Evolutionary conservation across 2,797 vertebrate genomes (phyloP), one percentile per base, ranked within the genome.

Genomic region (Clarias pachynema): DNA sequence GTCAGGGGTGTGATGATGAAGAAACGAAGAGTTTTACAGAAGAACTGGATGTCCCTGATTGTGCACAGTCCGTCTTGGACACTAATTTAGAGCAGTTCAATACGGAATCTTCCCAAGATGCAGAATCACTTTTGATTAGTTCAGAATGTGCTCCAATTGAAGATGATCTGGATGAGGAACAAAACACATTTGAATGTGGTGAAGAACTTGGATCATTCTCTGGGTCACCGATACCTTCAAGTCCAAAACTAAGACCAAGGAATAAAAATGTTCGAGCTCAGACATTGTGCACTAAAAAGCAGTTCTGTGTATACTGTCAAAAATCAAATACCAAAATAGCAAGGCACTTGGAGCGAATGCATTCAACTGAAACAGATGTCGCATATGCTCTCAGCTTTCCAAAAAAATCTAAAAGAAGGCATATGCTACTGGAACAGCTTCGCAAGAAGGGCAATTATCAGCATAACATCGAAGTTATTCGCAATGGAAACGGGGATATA

Each of bases 391-490:
- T 88, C 5, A 88, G 87, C 73, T 89, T 86, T 44, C 80, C 85
- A 3, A 85, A 85, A 56, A 24, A 66, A 24, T 89, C 85, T 34
- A 82, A 86, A 68, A 66, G 37, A 20, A 77, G 86, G 40, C 66
- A 29, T 7, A 40, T 77, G 44, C 73, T 84, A 8, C 74, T 88
- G 16, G 78, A 86, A 37, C n/a, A 84, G 63, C 37, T 90, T n/a
- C 68, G 80, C 22, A 90, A 89, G 22, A 86, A 84, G 72, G 89
- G 89, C 22, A 86, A 86, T 68, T 87, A 84, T 31, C 37, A 85
- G 26, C 87, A 90, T 49, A 89, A 89, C 4, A 26, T 77, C 16
- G 56, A 87, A 66, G 88, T 89, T 1, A 57, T 89, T 14, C 12
- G 82, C 57, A 78, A 86, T 6, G 85, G 90, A 29, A 82, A 5